These are phyloP conservation scores for Pollachius pollachius DNA, from an alignment of 2,113 vertebrate genomes.

Conservation along the genomic window DNA sequence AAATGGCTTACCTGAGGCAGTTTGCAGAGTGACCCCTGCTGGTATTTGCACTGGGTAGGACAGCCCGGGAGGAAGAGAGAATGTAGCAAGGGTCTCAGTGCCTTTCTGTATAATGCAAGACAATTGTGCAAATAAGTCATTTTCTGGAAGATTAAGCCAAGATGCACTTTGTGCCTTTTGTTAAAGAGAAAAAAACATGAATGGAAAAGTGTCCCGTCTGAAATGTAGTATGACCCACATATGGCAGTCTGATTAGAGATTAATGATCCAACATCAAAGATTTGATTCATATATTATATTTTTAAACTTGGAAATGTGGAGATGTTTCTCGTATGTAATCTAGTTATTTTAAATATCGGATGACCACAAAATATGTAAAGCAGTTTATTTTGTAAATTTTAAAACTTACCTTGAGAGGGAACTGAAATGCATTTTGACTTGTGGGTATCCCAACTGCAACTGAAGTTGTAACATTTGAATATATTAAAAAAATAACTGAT, in stretches of 20 bases:
- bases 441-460: conserved; percentile 77
- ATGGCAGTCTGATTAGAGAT: no score
- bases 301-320: no score
- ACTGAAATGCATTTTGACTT: conserved; percentile 73
- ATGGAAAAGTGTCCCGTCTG: no score
- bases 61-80: conserved; percentile 80
- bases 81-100: conserved; percentile 66
- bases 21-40: conserved; percentile 88
- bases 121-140: conserved; percentile 10
- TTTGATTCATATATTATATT: no score
- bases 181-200: no score
- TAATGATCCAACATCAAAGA: no score
- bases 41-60: conserved; percentile 88
- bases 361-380: background rate
- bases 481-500: background rate
- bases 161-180: no score
- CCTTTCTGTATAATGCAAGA: conserved; percentile 65
- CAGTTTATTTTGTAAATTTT: no score
- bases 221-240: no score
- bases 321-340: no score
- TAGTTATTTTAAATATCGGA: background rate
- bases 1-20: conserved; percentile 81
- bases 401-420: conserved; percentile 72
- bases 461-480: conserved; percentile 22
- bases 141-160: background rate